Evolutionary conservation across 2,113 vertebrate species (phyloP).

Genomic region (Carassius auratus): DNA sequence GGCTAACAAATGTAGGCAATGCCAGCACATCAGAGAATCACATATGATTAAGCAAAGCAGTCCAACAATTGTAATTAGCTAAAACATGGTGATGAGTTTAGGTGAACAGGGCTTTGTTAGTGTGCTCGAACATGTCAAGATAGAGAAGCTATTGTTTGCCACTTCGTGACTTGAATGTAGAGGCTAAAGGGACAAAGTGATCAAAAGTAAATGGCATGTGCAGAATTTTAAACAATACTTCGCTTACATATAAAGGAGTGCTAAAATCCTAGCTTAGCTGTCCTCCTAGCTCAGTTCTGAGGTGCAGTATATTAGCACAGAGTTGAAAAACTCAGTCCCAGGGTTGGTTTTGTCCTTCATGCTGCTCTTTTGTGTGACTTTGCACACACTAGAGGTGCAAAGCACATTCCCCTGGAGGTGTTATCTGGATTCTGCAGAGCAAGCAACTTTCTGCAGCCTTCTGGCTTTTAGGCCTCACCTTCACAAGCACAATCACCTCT

Average conservation of each 20-base stretch:
- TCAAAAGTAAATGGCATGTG: slow-evolving; percentile 67
- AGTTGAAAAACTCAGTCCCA: slow-evolving; percentile 57
- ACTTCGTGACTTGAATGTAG: slow-evolving; percentile 70
- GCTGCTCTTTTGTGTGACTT: slow-evolving; percentile 69
- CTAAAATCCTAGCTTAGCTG: slow-evolving; percentile 25
- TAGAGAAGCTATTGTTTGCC: slow-evolving; percentile 66
- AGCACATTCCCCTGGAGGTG: slow-evolving; percentile 68
- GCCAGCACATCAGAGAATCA: slow-evolving; percentile 73
- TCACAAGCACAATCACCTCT: slow-evolving; percentile 21
- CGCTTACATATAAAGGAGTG: slow-evolving; percentile 51
- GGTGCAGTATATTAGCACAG: slow-evolving; percentile 70
- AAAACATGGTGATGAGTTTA: slow-evolving; percentile 60
- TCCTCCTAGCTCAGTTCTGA: slow-evolving; percentile 5
- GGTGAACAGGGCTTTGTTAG: slow-evolving; percentile 47
- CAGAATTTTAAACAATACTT: slow-evolving; percentile 64
- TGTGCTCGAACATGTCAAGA: slow-evolving; percentile 62
- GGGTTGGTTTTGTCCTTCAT: slow-evolving; percentile 47
- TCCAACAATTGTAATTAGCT: slow-evolving; percentile 75
- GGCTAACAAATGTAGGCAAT: slow-evolving; percentile 75
- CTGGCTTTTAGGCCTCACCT: slow-evolving; percentile 63
- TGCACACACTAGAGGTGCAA: slow-evolving; percentile 69
- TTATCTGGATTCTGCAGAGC: slow-evolving; percentile 74
- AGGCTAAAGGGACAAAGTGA: slow-evolving; percentile 58
- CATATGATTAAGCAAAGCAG: slow-evolving; percentile 75
- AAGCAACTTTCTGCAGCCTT: slow-evolving; percentile 70